phyloP scores from a whole-genome alignment of 2,113 vertebrate genomes.

The Geococcyx californianus region DNA sequence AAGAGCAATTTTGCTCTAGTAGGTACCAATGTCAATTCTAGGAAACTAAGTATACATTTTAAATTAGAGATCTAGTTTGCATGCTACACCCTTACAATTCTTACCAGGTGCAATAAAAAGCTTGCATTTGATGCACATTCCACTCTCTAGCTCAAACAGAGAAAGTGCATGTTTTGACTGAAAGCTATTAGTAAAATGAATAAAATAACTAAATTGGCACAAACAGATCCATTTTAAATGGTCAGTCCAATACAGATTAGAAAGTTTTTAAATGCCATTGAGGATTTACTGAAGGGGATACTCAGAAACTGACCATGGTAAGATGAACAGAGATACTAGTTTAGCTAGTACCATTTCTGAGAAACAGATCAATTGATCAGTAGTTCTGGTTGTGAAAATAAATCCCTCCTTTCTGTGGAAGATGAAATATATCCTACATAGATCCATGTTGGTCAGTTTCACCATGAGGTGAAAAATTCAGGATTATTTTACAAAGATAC shows the following conservation, averaged over 20 bases:
- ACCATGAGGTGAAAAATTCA: neutral
- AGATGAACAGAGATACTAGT: neutral
- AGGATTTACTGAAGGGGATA: neutral
- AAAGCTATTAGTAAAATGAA: neutral
- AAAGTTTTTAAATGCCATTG: too few species aligned
- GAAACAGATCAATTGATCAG: neutral
- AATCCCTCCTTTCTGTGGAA: neutral
- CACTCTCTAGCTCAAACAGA: neutral
- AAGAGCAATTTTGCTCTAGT: neutral
- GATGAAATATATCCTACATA: neutral
- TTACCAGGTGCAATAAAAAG: neutral
- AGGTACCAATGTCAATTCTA: neutral
- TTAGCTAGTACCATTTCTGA: neutral
- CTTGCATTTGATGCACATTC: neutral
- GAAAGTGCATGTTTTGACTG: neutral
- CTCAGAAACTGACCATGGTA: neutral
- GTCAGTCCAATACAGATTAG: neutral
- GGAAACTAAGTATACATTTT: neutral
- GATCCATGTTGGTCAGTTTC: neutral
- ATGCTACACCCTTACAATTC: neutral
- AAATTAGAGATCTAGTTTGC: neutral
- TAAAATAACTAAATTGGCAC: neutral
- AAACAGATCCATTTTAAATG: neutral
- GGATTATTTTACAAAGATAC: neutral
- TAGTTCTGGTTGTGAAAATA: neutral